These are phyloP conservation scores for Desmophyllum pertusum DNA, from an alignment of 92 coral and sea anemone species.

Conservation along the genomic window DNA sequence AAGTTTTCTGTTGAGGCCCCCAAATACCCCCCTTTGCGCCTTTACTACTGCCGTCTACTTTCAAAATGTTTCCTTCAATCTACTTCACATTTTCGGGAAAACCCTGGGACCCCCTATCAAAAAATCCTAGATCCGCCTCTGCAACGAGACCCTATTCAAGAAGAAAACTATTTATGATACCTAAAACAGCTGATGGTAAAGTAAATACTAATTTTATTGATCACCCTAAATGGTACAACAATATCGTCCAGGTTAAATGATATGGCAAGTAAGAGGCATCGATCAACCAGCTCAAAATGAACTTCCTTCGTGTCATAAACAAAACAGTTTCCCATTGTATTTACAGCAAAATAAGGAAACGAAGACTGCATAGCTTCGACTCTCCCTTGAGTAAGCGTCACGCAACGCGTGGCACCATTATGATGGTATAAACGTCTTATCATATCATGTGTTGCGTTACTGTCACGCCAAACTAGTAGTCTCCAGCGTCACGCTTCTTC, in stretches of 20 bases:
- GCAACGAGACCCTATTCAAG: too few species aligned
- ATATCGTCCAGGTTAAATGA: background rate
- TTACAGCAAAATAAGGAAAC: constrained; percentile 12
- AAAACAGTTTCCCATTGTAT: constrained; percentile 25
- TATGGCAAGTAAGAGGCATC: constrained; percentile 1
- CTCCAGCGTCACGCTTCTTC: constrained; percentile 48
- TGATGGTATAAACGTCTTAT: background rate
- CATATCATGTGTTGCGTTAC: background rate
- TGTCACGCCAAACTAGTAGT: background rate
- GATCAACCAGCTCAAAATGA: constrained; percentile 1
- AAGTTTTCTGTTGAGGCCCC: too few species aligned
- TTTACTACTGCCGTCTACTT: too few species aligned
- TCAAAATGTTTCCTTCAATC: too few species aligned
- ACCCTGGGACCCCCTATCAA: too few species aligned
- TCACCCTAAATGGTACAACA: constrained; percentile 3
- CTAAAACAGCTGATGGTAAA: background rate
- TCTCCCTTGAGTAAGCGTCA: background rate
- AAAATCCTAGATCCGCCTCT: too few species aligned
- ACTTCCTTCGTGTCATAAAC: constrained; percentile 13
- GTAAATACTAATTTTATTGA: background rate
- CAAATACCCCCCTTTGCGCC: too few species aligned
- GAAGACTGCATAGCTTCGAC: background rate
- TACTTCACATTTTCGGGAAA: too few species aligned
- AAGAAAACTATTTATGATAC: background rate
- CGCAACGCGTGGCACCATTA: background rate